Evolutionary conservation across 1,140 invertebrate genomes (phyloP).

Genomic region (Branchinecta lindahli): DNA sequence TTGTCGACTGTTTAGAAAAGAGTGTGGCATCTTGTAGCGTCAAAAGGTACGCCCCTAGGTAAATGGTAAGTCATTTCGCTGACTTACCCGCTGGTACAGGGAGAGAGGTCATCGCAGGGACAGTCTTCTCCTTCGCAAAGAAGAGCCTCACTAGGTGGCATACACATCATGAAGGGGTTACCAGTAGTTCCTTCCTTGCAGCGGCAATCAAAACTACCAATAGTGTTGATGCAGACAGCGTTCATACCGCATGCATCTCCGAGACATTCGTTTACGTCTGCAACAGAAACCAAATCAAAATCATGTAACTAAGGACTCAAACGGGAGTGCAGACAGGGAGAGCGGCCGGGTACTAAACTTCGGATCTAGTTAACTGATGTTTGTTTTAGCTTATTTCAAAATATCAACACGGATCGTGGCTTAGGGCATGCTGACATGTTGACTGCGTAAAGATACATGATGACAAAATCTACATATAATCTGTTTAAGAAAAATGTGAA

Average conservation of each 20-base stretch:
- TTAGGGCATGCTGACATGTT: too few species aligned
- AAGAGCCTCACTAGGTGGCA: slow-evolving; percentile 33
- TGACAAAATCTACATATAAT: too few species aligned
- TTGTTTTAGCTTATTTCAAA: too few species aligned
- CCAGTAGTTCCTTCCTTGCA: slow-evolving; percentile 64
- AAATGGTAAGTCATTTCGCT: too few species aligned
- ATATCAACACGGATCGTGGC: too few species aligned
- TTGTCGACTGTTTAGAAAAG: too few species aligned
- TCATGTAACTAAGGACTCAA: neutral
- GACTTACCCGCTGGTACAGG: slow-evolving; percentile 49
- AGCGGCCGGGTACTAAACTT: neutral
- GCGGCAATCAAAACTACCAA: slow-evolving; percentile 68
- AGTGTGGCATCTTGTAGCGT: too few species aligned
- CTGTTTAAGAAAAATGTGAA: too few species aligned
- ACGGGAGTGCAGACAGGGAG: neutral
- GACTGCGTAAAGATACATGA: too few species aligned
- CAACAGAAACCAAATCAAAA: slow-evolving; percentile 18
- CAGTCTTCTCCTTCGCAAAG: slow-evolving; percentile 40
- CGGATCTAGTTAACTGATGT: too few species aligned
- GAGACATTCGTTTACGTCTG: slow-evolving; percentile 66
- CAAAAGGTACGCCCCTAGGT: too few species aligned
- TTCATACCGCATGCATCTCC: slow-evolving; percentile 61
- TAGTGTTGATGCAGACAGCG: slow-evolving; percentile 72
- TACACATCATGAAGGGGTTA: slow-evolving; percentile 65
- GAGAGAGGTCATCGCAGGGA: slow-evolving; percentile 45